Evolutionary conservation across 2,113 vertebrate genomes (phyloP), one percentile per base, ranked within the genome.

Genomic region (Albula goreensis): DNA sequence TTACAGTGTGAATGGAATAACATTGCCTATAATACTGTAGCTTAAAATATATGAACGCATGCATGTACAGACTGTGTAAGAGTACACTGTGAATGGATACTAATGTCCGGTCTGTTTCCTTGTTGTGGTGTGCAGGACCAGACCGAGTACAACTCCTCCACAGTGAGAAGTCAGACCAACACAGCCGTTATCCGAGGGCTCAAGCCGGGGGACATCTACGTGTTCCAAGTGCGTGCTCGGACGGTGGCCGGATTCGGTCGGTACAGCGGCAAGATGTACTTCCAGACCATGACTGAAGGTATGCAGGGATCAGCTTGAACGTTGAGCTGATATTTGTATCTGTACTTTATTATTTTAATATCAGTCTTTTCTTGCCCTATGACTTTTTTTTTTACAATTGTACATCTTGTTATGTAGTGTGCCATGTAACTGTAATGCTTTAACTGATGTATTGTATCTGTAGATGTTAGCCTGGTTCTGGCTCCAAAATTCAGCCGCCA

Each of bases 201-300:
- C 88, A 97, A 95, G 89, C 95, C 97, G 3, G 98, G 97, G 85
- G 96, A 96, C 88, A 99, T 99, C 93, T 99, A 99, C 86, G 96
- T 99, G 91, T 99, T 99, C 93, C 98, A 99, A 93, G 98, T 99
- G 88, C 96, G 98, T 77, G 98, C 98, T 0, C 96, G 98, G 83
- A 99, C 98, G 0, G 98, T 99, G 84, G 98, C 98, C 0, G 98
- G 98, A 0, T 99, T 98, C 3, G 98, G 98, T 91, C 97, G 97
- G 82, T 97, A 97, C 87, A 99, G 97, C 0, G 98, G 98, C 19
- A 99, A 99, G 93, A 98, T 99, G 98, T 99, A 98, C 89, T 99
- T 99, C 94, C 98, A 99, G 92, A 98, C 98, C 87, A 99, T 99
- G 97, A 99, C 97, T 1, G 97, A 97, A 96, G 98, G 98, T 99